Conservation (phyloP, 2,888 invertebrate species). For the Erebia palarica region DNA sequence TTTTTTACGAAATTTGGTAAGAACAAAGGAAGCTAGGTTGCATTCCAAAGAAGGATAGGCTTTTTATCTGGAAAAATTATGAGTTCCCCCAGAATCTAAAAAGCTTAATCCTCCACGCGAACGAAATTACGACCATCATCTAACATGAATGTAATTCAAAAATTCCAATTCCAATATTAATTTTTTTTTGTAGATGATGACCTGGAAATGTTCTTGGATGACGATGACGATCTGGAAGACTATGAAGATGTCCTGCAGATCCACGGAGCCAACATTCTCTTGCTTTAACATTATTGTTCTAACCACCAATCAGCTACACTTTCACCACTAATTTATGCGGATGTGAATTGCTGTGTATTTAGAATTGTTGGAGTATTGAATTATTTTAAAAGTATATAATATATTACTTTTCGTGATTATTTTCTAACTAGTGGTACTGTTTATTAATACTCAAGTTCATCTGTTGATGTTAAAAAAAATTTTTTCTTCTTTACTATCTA, state of each 20-base stretch:
- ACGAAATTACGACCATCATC: too few species aligned
- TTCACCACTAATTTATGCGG: constrained; percentile 7
- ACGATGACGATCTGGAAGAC: constrained; percentile 52
- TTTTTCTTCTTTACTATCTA: not conserved
- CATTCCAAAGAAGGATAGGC: too few species aligned
- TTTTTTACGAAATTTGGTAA: too few species aligned
- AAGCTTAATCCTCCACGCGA: not conserved
- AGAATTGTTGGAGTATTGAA: not conserved
- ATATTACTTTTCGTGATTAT: not conserved
- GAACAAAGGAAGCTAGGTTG: too few species aligned
- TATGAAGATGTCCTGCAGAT: constrained; percentile 51
- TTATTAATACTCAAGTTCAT: too few species aligned
- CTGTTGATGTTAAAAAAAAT: not conserved
- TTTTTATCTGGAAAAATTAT: too few species aligned
- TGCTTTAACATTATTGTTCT: constrained; percentile 37
- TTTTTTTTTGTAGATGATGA: constrained; percentile 51
- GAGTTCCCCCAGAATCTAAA: too few species aligned
- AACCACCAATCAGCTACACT: constrained; percentile 15
- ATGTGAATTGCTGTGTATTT: constrained; percentile 27
- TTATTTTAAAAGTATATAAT: constrained; percentile 4
- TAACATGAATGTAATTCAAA: too few species aligned
- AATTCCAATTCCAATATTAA: not conserved
- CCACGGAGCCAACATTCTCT: constrained; percentile 56
- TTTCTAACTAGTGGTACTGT: too few species aligned
- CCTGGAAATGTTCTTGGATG: constrained; percentile 52